A percentile compares a stretch with the other conserved stretches of the same genome.
Evolutionary conservation across 2,888 invertebrate genomes (phyloP).

Genomic region (Ecdyonurus torrentis): DNA sequence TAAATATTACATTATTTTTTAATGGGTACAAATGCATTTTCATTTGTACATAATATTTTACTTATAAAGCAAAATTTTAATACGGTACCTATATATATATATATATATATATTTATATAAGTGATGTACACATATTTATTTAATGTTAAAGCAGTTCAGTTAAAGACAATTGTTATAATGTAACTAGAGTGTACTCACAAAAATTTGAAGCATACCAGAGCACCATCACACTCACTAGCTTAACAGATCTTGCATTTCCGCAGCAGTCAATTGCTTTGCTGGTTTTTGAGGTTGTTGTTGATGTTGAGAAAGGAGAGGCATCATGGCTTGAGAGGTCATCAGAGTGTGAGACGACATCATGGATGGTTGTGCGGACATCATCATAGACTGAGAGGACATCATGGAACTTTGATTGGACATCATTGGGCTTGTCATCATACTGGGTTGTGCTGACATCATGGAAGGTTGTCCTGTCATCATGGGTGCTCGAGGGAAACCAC

Average conservation of each 20-base stretch:
- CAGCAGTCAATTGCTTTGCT: not conserved
- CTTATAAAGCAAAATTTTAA: not conserved
- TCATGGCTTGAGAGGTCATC: not conserved
- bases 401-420: not conserved
- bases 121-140: too few relatives aligned
- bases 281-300: not conserved
- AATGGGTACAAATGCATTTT: not conserved
- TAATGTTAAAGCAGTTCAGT: too few relatives aligned
- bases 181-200: too few relatives aligned
- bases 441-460: not conserved
- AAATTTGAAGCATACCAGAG: too few relatives aligned
- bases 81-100: too few relatives aligned
- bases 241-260: not conserved
- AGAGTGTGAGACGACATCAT: not conserved
- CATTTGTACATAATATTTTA: not conserved
- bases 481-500: not conserved
- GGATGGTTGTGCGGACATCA: not conserved
- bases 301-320: not conserved
- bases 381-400: not conserved
- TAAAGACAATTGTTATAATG: too few relatives aligned
- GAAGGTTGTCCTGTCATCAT: not conserved
- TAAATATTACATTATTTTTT: not conserved
- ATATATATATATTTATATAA: too few relatives aligned
- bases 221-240: too few relatives aligned
- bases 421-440: not conserved